phyloP scores from a whole-genome alignment of 1,140 invertebrate genomes.

The Procambarus clarkii region DNA sequence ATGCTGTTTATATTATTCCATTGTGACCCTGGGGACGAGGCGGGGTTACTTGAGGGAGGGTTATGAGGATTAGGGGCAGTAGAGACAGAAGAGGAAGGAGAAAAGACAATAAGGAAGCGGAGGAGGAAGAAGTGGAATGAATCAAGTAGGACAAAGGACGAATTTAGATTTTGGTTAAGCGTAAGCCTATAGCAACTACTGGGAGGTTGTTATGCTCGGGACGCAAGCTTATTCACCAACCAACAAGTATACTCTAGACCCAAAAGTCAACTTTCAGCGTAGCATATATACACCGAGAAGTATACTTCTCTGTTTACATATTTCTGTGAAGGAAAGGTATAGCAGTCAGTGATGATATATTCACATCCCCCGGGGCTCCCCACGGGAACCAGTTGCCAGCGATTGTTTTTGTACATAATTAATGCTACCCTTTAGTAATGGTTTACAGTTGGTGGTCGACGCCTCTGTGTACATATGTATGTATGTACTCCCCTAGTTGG shows the following conservation, averaged over 20 bases:
- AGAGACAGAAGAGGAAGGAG: background rate
- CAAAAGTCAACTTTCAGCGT: too few species aligned
- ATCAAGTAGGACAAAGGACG: too few species aligned
- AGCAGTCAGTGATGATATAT: conserved; percentile 5
- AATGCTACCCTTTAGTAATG: conserved; percentile 2
- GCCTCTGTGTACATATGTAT: conserved; percentile 17
- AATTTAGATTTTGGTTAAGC: too few species aligned
- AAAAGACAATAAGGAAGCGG: background rate
- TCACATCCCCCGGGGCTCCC: background rate
- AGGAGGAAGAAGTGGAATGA: background rate
- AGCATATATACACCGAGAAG: too few species aligned
- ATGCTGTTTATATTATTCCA: background rate
- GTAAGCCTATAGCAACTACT: too few species aligned
- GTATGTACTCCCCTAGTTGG: background rate
- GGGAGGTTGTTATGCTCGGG: too few species aligned
- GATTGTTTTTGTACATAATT: conserved; percentile 42
- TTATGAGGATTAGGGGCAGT: background rate
- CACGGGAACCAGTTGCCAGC: conserved; percentile 32
- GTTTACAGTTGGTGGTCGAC: background rate
- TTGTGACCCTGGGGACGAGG: background rate
- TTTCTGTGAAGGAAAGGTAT: too few species aligned
- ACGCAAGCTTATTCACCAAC: too few species aligned
- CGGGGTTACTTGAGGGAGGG: background rate
- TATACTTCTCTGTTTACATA: too few species aligned
- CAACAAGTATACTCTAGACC: too few species aligned